Conservation (phyloP, 2,113 vertebrate genomes). For the Muscicapa adusta region DNA sequence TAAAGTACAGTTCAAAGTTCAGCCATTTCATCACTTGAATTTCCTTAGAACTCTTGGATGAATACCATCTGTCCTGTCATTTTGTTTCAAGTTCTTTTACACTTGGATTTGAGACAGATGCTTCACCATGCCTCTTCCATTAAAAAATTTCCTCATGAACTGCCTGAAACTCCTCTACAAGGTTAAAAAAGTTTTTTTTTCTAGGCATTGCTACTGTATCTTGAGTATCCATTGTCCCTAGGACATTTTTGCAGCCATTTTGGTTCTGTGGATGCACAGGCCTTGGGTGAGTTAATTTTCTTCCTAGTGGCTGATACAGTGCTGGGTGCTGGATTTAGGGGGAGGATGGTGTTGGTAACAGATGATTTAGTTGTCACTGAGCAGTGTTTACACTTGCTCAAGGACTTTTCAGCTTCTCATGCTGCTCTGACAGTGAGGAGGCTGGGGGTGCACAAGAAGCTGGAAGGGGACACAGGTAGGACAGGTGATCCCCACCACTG, state of each 20-base stretch:
- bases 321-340: not conserved
- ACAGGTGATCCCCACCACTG: not conserved
- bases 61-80: slow-evolving; percentile 53
- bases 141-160: not conserved
- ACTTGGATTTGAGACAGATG: slow-evolving; percentile 51
- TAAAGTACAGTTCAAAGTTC: not conserved
- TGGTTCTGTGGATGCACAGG: not conserved
- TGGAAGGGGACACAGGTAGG: not conserved
- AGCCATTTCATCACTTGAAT: not conserved
- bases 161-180: not conserved
- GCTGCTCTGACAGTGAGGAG: not conserved
- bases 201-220: not conserved
- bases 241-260: not conserved
- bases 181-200: not conserved
- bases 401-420: not conserved
- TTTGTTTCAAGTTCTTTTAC: slow-evolving; percentile 36
- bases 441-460: not conserved
- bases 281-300: not conserved
- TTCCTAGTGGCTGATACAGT: not conserved
- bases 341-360: not conserved
- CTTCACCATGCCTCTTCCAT: slow-evolving; percentile 6
- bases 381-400: not conserved
- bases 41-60: slow-evolving; percentile 35
- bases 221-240: not conserved
- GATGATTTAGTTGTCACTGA: not conserved